Evolutionary conservation across 2,113 vertebrate genomes (phyloP).

Genomic region (Otus sunia): DNA sequence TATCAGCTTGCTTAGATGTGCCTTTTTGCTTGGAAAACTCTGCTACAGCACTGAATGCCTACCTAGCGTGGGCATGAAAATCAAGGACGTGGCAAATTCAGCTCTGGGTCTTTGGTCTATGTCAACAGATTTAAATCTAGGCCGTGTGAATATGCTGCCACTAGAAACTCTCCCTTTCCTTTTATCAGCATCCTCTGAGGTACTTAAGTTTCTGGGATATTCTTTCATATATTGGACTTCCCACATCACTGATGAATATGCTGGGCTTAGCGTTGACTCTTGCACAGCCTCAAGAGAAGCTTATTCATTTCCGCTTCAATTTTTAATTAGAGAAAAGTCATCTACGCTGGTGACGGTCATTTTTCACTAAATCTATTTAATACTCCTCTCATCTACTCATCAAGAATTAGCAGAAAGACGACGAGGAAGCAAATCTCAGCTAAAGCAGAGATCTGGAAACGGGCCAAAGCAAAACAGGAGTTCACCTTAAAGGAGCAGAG

Average conservation of each 20-base stretch:
- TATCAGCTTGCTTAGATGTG: background rate
- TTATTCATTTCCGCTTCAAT: slow-evolving; percentile 26
- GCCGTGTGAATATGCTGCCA: background rate
- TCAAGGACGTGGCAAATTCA: background rate
- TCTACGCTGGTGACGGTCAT: background rate
- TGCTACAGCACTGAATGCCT: background rate
- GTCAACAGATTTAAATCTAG: background rate
- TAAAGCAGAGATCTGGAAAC: background rate
- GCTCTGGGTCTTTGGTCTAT: background rate
- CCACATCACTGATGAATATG: background rate
- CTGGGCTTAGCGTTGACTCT: background rate
- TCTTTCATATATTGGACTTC: background rate
- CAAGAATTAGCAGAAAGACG: background rate
- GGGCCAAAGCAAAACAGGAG: background rate
- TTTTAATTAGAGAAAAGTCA: slow-evolving; percentile 55
- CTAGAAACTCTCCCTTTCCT: background rate
- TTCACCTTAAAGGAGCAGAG: background rate
- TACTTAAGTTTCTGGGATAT: background rate
- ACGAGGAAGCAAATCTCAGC: background rate
- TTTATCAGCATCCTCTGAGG: background rate
- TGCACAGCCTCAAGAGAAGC: background rate
- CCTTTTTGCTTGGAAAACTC: background rate
- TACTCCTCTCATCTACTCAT: background rate
- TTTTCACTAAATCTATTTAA: slow-evolving; percentile 40
- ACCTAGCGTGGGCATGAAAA: background rate